phyloP scores from a whole-genome alignment of 2,888 invertebrate species.

The Xylophagus ater region DNA sequence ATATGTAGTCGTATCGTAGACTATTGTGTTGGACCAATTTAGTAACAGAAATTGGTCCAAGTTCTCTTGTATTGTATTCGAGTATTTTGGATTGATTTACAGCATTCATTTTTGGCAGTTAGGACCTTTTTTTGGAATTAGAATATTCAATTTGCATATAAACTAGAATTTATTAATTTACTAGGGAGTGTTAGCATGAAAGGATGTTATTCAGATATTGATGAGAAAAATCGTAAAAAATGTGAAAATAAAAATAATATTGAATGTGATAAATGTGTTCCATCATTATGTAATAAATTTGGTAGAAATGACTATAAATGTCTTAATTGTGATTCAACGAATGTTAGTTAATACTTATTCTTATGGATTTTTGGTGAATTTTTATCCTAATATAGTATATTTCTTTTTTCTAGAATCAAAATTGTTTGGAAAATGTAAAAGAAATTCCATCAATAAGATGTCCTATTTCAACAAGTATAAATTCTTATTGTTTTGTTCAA shows the following conservation, averaged over 20 bases:
- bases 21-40: too few species aligned
- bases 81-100: too few species aligned
- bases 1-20: too few species aligned
- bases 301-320: constrained; percentile 27
- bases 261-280: constrained; percentile 30
- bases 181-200: constrained; percentile 26
- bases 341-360: constrained; percentile 20
- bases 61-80: too few species aligned
- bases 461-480: constrained; percentile 24
- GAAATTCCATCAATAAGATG: constrained; percentile 23
- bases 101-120: too few species aligned
- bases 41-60: too few species aligned
- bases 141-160: neutral
- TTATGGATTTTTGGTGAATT: neutral
- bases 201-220: constrained; percentile 31
- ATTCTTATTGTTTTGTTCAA: constrained; percentile 31
- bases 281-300: constrained; percentile 29
- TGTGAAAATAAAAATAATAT: constrained; percentile 18
- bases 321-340: constrained; percentile 28
- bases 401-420: constrained; percentile 19
- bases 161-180: neutral
- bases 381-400: neutral
- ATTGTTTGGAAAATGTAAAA: constrained; percentile 21
- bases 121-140: neutral
- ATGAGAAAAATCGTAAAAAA: constrained; percentile 23